A percentile compares a stretch with the other conserved stretches of the same genome.
Conservation (phyloP, 2,797 vertebrate genomes). For the Falco rusticolus region DNA sequence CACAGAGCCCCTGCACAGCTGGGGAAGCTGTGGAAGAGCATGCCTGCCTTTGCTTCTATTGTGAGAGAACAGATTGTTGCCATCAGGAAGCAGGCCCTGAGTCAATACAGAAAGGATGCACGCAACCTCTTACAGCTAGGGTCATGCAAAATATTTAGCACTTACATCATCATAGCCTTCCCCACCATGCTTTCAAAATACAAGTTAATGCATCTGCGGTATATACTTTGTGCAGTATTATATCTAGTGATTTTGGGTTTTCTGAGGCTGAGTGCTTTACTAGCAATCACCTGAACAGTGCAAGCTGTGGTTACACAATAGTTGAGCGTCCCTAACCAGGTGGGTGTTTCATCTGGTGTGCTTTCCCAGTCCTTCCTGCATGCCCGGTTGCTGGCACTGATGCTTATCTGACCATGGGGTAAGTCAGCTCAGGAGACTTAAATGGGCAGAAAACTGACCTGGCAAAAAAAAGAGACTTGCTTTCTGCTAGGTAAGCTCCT, state of each 20-base stretch:
- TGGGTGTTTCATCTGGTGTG: not conserved
- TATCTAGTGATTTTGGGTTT: not conserved
- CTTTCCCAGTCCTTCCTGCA: not conserved
- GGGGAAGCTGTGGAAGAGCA: not conserved
- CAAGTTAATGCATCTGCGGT: not conserved
- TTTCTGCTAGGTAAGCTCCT: conserved; percentile 2
- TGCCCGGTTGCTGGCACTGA: not conserved
- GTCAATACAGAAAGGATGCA: not conserved
- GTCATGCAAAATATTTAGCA: not conserved
- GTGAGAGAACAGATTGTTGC: not conserved
- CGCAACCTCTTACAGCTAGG: not conserved
- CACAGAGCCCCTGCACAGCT: not conserved
- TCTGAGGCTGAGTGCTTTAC: not conserved
- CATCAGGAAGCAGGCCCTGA: not conserved
- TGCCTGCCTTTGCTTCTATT: not conserved
- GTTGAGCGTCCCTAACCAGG: not conserved
- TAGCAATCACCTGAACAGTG: not conserved
- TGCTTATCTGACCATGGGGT: not conserved
- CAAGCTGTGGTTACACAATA: not conserved
- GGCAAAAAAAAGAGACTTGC: not conserved
- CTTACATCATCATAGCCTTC: not conserved
- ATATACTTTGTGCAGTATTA: not conserved
- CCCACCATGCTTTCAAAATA: not conserved
- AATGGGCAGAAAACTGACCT: conserved; percentile 8
- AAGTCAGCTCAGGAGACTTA: not conserved